Base-by-base conservation (phyloP, 2,888 invertebrate species). In the Augochlorella aurata region DNA sequence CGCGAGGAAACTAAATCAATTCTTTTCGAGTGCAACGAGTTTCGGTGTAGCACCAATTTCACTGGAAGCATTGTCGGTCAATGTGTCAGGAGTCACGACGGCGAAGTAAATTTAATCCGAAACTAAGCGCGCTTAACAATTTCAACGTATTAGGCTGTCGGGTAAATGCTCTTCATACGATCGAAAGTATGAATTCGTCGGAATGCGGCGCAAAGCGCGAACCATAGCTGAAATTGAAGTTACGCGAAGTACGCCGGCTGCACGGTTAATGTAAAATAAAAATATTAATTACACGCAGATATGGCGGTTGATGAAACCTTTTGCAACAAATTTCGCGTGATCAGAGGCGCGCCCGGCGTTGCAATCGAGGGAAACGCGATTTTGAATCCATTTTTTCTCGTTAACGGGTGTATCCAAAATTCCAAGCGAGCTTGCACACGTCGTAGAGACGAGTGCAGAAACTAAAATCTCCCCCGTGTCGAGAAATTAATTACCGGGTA, bases 271-370 rank as follows among this genome's bases (percentile, higher is more conserved):
- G 38, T 18, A 21, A 58, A 71, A 52, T 58, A 54, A 71, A 71
- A 71, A 45, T 54, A 21, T 44, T 71, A 71, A 71, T 24, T 58
- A 18, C 58, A 58, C 16, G 47, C 45, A 71, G 58, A 71, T 45
- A 47, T 12, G 58, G 47, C 54, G 58, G 58, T 45, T 18, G 58
- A 38, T 47, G 71, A 47, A 71, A 24, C 16, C 47, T 50, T 67
- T 67, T 24, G 21, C 45, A 29, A 49, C 24, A 16, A 68, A 68
- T 47, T 47, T 18, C 49, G 18, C 49, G 29, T 29, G 49, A 47
- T 50, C 47, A 14, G 47, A 58, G 58, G 7, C 50, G 14, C 14
- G 47, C 12, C 21, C 58, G 8, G 0, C 29, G 7, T 8, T 16
- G 29, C 29, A 16, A 18, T 24, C 4, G 24, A 24, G 3, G 29